These are phyloP conservation scores for Rachycentron canadum DNA, from an alignment of 2,797 vertebrate species.

Conservation along the genomic window DNA sequence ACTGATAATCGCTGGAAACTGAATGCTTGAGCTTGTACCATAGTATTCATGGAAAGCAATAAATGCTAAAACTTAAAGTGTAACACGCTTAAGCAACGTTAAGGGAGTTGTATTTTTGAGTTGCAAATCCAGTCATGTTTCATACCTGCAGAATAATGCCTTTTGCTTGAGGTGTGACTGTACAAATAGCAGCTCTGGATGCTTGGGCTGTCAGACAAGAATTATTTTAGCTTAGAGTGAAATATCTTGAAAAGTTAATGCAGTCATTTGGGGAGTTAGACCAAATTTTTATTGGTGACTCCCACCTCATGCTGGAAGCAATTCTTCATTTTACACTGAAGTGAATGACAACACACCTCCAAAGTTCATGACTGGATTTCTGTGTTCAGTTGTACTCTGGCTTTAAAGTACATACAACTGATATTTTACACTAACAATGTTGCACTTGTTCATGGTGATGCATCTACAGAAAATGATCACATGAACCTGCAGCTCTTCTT, in stretches of 20 bases:
- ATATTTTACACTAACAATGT: too few species aligned
- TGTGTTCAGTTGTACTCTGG: too few species aligned
- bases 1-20: slow-evolving; percentile 90
- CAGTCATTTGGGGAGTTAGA: not conserved
- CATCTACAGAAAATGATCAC: too few species aligned
- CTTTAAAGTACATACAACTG: too few species aligned
- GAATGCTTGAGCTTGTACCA: slow-evolving; percentile 96
- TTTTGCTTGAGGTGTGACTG: not conserved
- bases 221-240: not conserved
- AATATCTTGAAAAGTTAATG: not conserved
- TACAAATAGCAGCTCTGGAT: not conserved
- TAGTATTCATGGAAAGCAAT: slow-evolving; percentile 98
- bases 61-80: slow-evolving; percentile 89
- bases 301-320: too few species aligned
- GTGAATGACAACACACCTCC: too few species aligned
- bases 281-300: not conserved
- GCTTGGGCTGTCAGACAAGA: not conserved
- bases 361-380: too few species aligned
- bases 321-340: too few species aligned
- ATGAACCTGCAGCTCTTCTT: not conserved
- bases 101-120: slow-evolving; percentile 18
- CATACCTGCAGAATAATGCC: not conserved
- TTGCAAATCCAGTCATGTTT: not conserved
- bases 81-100: slow-evolving; percentile 50
- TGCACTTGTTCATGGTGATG: too few species aligned